Base-by-base conservation (phyloP, 2,888 invertebrate genomes). In the Acleris cristana region DNA sequence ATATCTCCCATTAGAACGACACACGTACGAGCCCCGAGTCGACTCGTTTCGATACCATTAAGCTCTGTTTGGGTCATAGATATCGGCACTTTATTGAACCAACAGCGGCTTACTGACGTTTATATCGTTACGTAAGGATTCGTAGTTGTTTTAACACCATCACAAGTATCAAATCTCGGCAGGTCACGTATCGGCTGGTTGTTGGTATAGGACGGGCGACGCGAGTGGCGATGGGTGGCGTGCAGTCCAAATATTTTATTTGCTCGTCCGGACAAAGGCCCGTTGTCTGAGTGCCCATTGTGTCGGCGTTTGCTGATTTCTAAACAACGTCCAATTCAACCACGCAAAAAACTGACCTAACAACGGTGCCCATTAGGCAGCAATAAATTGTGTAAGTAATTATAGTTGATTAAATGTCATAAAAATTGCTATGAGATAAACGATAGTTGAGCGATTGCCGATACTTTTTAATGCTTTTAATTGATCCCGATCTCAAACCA, bases 221-320 rank as follows among this genome's bases (percentile, higher is more conserved):
- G 40, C 40, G 40, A 40, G 14, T 40, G 40, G 40, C 74, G 73
- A 72, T 74, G 76, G 12, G 77, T 73, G 76, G 77, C 74, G 79
- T 73, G 78, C 76, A 76, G 79, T 84, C 79, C 76, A 81, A 84
- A 85, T 85, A 82, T 87, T 88, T 87, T 89, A 87, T 89, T 88
- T 87, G 85, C 83, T 76, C 74, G 69, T 72, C 71, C 45, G 76
- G 78, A 85, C 83, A 85, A 87, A 83, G 79, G 81, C 76, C 73
- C 79, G 79, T 84, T 88, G 65, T 84, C 84, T 82, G 84, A 81
- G 81, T 74, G 74, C 75, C 82, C 83, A 84, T 88, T 87, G 83
- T 84, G 77, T 82, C 77, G 73, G 75, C 74, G 79, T 82, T 82
- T 82, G 80, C 81, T 79, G 83, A 82, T 84, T 83, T 82, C 81